phyloP scores from a whole-genome alignment of 1,140 invertebrate species.

The Babylonia areolata region DNA sequence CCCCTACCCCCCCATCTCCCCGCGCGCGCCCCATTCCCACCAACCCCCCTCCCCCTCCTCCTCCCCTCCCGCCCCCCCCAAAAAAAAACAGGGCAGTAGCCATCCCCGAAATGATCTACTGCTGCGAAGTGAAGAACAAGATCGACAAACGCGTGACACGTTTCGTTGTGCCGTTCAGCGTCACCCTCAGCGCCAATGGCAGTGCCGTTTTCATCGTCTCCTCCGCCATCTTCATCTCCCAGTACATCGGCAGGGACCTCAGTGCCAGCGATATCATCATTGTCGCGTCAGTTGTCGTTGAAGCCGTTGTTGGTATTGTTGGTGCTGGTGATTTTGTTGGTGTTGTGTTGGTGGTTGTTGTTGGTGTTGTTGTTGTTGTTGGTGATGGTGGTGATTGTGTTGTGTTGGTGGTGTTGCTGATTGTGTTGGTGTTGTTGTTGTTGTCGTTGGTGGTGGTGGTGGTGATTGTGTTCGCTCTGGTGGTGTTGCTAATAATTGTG shows the following conservation, averaged over 20 bases:
- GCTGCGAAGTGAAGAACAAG: constrained; percentile 58
- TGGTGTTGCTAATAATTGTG: too few relatives aligned
- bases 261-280: constrained; percentile 77
- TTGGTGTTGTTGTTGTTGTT: too few relatives aligned
- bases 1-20: too few relatives aligned
- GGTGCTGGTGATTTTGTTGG: too few relatives aligned
- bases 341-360: too few relatives aligned
- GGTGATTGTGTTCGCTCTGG: too few relatives aligned
- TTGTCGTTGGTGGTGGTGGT: too few relatives aligned
- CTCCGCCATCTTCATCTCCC: constrained; percentile 93
- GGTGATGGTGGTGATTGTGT: too few relatives aligned
- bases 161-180: constrained; percentile 93
- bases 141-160: constrained; percentile 73
- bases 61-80: constrained; percentile 23
- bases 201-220: constrained; percentile 93
- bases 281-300: constrained; percentile 81
- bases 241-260: constrained; percentile 89
- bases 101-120: constrained; percentile 66
- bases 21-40: too few relatives aligned
- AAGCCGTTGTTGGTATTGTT: too few relatives aligned
- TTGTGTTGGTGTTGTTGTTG: too few relatives aligned
- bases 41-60: neutral
- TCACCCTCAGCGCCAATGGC: constrained; percentile 96
- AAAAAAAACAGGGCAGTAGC: constrained; percentile 69
- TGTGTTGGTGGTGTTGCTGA: too few relatives aligned